A percentile compares a stretch with the other conserved stretches of the same genome.
Evolutionary conservation across 2,113 vertebrate species (phyloP).

Genomic region (Corythoichthys haematopterus): DNA sequence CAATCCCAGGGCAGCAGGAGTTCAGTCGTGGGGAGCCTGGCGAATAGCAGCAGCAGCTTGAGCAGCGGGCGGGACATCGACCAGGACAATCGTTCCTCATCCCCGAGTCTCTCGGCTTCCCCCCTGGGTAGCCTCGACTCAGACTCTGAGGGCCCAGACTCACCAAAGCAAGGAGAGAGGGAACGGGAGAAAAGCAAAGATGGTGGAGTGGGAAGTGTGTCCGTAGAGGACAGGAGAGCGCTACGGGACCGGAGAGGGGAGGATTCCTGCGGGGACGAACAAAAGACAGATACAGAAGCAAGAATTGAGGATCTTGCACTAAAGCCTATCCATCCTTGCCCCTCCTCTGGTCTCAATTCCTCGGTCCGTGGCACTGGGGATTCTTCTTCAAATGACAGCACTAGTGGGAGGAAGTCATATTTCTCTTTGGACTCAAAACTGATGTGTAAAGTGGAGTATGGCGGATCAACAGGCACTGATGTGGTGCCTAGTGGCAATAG

Average conservation of each 20-base stretch:
- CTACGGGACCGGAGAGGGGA: slow-evolving; percentile 60
- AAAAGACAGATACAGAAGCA: slow-evolving; percentile 65
- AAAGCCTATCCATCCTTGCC: slow-evolving; percentile 67
- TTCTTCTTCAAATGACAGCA: slow-evolving; percentile 60
- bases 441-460: slow-evolving; percentile 71
- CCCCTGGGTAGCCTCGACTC: slow-evolving; percentile 92
- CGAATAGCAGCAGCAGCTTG: slow-evolving; percentile 90
- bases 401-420: slow-evolving; percentile 68
- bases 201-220: slow-evolving; percentile 47
- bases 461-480: slow-evolving; percentile 43
- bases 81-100: slow-evolving; percentile 98
- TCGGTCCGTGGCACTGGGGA: slow-evolving; percentile 62
- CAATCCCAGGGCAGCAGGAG: slow-evolving; percentile 81
- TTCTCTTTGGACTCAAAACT: slow-evolving; percentile 74
- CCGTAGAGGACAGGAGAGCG: slow-evolving; percentile 61
- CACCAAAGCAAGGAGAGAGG: slow-evolving; percentile 71
- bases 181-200: slow-evolving; percentile 69
- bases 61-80: slow-evolving; percentile 96
- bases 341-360: slow-evolving; percentile 64
- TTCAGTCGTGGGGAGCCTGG: slow-evolving; percentile 88
- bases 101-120: slow-evolving; percentile 87
- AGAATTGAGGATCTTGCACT: slow-evolving; percentile 71
- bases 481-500: slow-evolving; percentile 51
- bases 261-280: slow-evolving; percentile 59
- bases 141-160: slow-evolving; percentile 84